These are phyloP conservation scores for Conistra vaccinii DNA, from an alignment of 2,888 invertebrate species.

Conservation along the genomic window DNA sequence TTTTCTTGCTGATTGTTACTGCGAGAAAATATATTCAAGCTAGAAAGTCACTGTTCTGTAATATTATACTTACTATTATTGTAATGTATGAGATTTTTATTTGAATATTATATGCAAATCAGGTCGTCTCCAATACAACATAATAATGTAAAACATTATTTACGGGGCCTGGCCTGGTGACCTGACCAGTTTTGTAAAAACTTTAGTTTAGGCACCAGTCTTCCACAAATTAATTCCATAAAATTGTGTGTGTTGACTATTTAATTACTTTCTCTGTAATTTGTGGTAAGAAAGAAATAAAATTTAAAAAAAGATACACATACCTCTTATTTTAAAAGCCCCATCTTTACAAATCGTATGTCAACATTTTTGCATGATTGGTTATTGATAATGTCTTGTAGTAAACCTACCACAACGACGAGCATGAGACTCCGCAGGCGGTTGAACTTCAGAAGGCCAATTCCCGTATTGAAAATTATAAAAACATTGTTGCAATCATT, in stretches of 20 bases:
- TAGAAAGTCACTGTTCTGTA: not conserved
- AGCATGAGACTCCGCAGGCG: not conserved
- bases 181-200: too few relatives aligned
- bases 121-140: too few relatives aligned
- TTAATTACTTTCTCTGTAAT: too few relatives aligned
- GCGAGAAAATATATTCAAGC: not conserved
- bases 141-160: too few relatives aligned
- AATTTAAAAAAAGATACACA: too few relatives aligned
- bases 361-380: not conserved
- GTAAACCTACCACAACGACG: not conserved
- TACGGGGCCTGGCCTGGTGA: too few relatives aligned
- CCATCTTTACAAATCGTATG: not conserved
- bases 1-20: not conserved
- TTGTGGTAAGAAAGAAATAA: too few relatives aligned
- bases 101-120: too few relatives aligned
- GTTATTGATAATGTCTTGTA: not conserved
- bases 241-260: too few relatives aligned
- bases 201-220: too few relatives aligned
- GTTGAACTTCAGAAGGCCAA: not conserved
- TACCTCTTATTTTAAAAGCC: not conserved
- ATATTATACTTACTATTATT: not conserved
- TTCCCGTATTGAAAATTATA: not conserved
- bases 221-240: too few relatives aligned
- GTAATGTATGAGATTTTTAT: too few relatives aligned
- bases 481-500: not conserved